Evolutionary conservation across 1,140 invertebrate genomes (phyloP).

Genomic region (Brachionus koreanus): DNA sequence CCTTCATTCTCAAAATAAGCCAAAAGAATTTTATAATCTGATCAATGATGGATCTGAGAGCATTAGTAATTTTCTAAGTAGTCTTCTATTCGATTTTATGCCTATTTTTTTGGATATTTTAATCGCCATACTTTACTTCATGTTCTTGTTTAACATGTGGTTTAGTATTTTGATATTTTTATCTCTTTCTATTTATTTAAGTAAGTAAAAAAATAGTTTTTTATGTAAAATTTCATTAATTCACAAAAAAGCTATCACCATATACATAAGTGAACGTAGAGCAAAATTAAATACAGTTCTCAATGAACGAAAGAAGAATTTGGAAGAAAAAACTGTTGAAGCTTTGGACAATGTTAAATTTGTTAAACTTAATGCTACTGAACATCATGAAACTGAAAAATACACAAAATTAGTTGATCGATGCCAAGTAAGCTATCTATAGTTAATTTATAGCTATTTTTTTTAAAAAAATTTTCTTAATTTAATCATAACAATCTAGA

Average conservation of each 20-base stretch:
- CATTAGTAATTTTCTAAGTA: constrained; percentile 51
- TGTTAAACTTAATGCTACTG: constrained; percentile 85
- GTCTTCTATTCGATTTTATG: constrained; percentile 67
- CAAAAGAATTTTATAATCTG: constrained; percentile 82
- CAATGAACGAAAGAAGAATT: not conserved
- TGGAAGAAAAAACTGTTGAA: constrained; percentile 3
- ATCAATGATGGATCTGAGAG: constrained; percentile 53
- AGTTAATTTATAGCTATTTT: too few relatives aligned
- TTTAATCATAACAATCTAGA: too few relatives aligned
- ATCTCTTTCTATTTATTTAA: constrained; percentile 33
- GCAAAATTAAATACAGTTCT: not conserved
- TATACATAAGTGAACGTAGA: constrained; percentile 5
- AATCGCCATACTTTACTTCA: constrained; percentile 84
- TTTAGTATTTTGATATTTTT: constrained; percentile 86
- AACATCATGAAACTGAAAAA: constrained; percentile 78
- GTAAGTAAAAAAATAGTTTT: constrained; percentile 59
- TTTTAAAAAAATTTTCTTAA: too few relatives aligned
- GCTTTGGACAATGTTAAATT: not conserved
- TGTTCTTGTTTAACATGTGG: constrained; percentile 79
- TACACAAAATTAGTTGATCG: constrained; percentile 75
- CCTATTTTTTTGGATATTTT: constrained; percentile 88
- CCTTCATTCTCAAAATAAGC: constrained; percentile 88
- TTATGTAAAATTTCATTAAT: not conserved
- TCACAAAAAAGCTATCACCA: not conserved
- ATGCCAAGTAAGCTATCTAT: constrained; percentile 75